Conservation (phyloP, 2,888 invertebrate genomes). For the Leucoma salicis region DNA sequence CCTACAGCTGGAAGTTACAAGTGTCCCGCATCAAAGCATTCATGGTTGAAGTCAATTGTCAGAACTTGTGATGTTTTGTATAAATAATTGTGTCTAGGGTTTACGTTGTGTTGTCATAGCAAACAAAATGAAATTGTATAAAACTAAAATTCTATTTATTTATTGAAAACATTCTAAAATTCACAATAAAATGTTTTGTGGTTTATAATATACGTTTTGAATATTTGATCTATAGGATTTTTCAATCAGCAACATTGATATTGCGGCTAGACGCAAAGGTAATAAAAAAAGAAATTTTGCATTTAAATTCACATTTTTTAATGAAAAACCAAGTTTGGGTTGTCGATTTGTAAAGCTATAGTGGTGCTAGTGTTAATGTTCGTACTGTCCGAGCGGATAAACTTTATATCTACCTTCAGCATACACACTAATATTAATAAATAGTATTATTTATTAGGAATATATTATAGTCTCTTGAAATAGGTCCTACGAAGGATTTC, state of each 20-base stretch:
- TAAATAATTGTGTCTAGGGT: slow-evolving; percentile 1
- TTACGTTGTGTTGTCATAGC: slow-evolving; percentile 4
- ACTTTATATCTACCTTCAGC: neutral
- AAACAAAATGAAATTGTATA: neutral
- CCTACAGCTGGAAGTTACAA: too few species aligned
- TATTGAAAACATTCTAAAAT: too few species aligned
- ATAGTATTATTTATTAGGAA: too few species aligned
- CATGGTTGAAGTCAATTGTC: slow-evolving; percentile 40
- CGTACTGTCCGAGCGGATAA: neutral
- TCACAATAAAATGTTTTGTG: too few species aligned
- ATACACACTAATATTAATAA: neutral
- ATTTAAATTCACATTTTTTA: neutral
- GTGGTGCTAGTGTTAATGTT: slow-evolving; percentile 53
- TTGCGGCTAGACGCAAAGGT: slow-evolving; percentile 1
- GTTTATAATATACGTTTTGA: too few species aligned
- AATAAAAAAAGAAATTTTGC: slow-evolving; percentile 10
- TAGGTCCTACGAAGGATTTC: too few species aligned
- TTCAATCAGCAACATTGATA: slow-evolving; percentile 5
- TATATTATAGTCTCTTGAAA: neutral
- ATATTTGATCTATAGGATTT: too few species aligned
- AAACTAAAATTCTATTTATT: neutral
- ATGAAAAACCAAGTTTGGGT: slow-evolving; percentile 20
- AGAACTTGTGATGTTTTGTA: slow-evolving; percentile 29
- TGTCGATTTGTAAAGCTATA: slow-evolving; percentile 47
- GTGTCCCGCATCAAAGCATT: slow-evolving; percentile 12